A percentile compares a stretch with the other conserved stretches of the same genome.
Conservation (phyloP, 2,888 invertebrate species). For the Ceriagrion tenellum region DNA sequence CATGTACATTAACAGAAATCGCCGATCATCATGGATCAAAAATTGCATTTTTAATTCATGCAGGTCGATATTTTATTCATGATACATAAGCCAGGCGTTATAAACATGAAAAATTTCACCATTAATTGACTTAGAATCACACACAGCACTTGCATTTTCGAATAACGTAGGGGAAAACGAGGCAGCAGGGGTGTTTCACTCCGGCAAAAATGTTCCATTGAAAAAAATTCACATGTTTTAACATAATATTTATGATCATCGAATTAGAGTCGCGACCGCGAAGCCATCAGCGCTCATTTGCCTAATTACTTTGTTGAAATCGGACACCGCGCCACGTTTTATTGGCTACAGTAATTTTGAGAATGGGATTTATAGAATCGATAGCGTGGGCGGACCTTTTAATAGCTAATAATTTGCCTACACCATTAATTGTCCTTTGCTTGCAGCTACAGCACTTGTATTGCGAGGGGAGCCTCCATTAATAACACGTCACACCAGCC, state of each 20-base stretch:
- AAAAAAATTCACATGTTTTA: not conserved
- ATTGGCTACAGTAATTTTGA: not conserved
- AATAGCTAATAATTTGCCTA: constrained; percentile 27
- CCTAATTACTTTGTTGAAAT: not conserved
- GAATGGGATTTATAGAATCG: not conserved
- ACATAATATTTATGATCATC: not conserved
- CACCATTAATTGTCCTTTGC: not conserved
- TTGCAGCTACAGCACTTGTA: not conserved
- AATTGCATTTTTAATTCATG: too few relatives aligned
- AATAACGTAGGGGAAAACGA: not conserved
- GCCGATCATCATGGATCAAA: too few relatives aligned
- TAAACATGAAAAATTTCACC: too few relatives aligned
- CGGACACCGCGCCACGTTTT: not conserved
- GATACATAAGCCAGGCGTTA: too few relatives aligned
- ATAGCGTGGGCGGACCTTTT: not conserved
- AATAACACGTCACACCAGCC: not conserved
- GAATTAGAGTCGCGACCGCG: not conserved
- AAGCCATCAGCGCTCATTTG: not conserved
- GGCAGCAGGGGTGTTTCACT: not conserved
- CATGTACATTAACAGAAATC: too few relatives aligned
- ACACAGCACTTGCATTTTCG: not conserved
- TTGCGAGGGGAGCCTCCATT: not conserved
- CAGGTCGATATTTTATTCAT: too few relatives aligned
- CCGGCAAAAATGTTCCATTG: not conserved
- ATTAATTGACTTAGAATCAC: too few relatives aligned